Conservation (phyloP, 1,140 invertebrate species). For the Polypedilum pembai region DNA sequence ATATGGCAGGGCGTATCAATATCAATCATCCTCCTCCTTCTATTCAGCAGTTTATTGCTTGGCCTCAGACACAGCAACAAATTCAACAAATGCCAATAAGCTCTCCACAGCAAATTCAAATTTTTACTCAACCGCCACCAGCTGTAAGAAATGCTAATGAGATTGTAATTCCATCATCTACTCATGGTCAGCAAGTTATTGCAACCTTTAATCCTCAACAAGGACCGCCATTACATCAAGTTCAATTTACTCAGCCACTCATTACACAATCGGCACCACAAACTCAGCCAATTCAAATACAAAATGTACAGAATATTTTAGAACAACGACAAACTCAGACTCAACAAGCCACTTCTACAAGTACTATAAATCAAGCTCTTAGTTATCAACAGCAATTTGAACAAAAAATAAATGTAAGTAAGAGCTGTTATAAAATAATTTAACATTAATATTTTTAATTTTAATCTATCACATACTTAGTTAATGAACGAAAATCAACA, state of each 20-base stretch:
- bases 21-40: neutral
- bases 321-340: neutral
- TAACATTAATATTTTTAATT: neutral
- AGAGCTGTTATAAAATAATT: neutral
- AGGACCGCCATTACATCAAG: neutral
- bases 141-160: neutral
- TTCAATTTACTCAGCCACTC: neutral
- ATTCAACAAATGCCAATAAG: neutral
- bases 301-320: neutral
- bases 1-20: neutral
- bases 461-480: neutral
- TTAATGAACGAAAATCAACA: neutral
- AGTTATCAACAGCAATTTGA: constrained; percentile 1
- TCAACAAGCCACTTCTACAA: neutral
- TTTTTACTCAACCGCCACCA: neutral
- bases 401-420: neutral
- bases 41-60: neutral
- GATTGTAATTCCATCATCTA: neutral
- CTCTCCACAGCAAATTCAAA: neutral
- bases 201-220: neutral
- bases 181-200: neutral
- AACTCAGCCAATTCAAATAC: neutral
- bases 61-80: neutral
- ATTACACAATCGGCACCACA: neutral
- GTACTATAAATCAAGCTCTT: neutral